Percentiles rank a stretch among this genome's conserved stretches.
Conservation (phyloP, 2,888 invertebrate genomes). For the Lordiphosa andalusiaca region DNA sequence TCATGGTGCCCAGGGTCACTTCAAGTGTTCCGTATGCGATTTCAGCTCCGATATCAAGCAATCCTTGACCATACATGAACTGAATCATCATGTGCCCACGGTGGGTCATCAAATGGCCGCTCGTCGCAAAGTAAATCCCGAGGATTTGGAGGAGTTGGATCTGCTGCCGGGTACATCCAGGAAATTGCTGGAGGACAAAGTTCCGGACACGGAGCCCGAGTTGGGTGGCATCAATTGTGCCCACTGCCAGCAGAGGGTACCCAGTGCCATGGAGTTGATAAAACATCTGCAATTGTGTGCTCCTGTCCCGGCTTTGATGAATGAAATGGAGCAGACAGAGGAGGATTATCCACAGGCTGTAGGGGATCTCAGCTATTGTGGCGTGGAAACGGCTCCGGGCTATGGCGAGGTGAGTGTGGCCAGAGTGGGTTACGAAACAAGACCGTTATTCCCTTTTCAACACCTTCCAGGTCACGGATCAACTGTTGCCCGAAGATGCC, state of each 20-base stretch:
- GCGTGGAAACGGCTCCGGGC: constrained; percentile 81
- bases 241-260: constrained; percentile 41
- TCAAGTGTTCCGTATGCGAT: constrained; percentile 91
- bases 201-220: not conserved
- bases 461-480: constrained; percentile 80
- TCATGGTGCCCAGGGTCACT: constrained; percentile 90
- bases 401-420: constrained; percentile 79
- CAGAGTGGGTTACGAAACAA: not conserved
- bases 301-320: constrained; percentile 35
- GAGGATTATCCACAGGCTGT: constrained; percentile 44
- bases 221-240: constrained; percentile 35
- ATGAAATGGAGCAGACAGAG: constrained; percentile 37
- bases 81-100: constrained; percentile 91
- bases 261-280: constrained; percentile 42
- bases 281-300: constrained; percentile 48
- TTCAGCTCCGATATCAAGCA: constrained; percentile 95
- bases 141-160: constrained; percentile 11
- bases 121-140: constrained; percentile 82
- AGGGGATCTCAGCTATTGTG: constrained; percentile 79
- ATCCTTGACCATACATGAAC: constrained; percentile 93
- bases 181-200: not conserved
- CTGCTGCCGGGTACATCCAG: constrained; percentile 4
- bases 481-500: constrained; percentile 83
- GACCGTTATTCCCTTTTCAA: not conserved
- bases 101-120: constrained; percentile 82